Percentiles rank a stretch among this genome's conserved stretches.
Evolutionary conservation across 2,888 invertebrate species (phyloP).

Genomic region (Mamestra brassicae): DNA sequence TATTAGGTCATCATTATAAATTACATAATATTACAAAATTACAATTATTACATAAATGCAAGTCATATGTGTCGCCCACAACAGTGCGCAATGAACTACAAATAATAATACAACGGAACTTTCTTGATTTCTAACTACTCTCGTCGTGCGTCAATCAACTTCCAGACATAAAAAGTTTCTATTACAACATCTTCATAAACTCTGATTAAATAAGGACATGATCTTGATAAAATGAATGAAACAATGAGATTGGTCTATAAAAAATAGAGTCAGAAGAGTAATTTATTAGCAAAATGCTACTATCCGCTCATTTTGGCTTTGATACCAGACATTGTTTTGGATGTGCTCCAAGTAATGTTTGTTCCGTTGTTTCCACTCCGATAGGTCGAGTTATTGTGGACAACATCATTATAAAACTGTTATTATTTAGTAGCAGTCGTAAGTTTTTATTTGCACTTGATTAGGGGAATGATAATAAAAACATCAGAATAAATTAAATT

Average conservation of each 20-base stretch:
- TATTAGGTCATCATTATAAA: too few relatives aligned
- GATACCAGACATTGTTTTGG: slow-evolving; percentile 77
- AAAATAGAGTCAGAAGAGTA: slow-evolving; percentile 65
- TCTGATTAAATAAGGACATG: slow-evolving; percentile 55
- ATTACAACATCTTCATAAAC: slow-evolving; percentile 51
- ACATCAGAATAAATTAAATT: slow-evolving; percentile 18
- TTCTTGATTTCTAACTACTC: slow-evolving; percentile 28
- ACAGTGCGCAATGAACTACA: too few relatives aligned
- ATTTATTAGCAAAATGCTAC: slow-evolving; percentile 75
- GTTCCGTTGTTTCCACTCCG: slow-evolving; percentile 71
- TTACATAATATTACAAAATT: too few relatives aligned
- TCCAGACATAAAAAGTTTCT: slow-evolving; percentile 9
- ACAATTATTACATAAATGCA: too few relatives aligned
- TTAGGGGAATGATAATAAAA: slow-evolving; percentile 27
- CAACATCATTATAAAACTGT: slow-evolving; percentile 63
- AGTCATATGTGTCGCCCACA: too few relatives aligned
- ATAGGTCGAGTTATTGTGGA: slow-evolving; percentile 72
- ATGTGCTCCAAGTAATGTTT: slow-evolving; percentile 77
- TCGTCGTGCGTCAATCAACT: slow-evolving; percentile 14
- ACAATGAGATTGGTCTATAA: slow-evolving; percentile 73
- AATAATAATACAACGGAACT: not conserved
- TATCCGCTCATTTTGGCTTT: slow-evolving; percentile 75
- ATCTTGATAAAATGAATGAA: slow-evolving; percentile 59
- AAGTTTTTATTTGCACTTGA: slow-evolving; percentile 45
- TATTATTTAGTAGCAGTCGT: slow-evolving; percentile 47